Conservation (phyloP, 2,113 vertebrate genomes). For the Andinoacara biseriatus region DNA sequence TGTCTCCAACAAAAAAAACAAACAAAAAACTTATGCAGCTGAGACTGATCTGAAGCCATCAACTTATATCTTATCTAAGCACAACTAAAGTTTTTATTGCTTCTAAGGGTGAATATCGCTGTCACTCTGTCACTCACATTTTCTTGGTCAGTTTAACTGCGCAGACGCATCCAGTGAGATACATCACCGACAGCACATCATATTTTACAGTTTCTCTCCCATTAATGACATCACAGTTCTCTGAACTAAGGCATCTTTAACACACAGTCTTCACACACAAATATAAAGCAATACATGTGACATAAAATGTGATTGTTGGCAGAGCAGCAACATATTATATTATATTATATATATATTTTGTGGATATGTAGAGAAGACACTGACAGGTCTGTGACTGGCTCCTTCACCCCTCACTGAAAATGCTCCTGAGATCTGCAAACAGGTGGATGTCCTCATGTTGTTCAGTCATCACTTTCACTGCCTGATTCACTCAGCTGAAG, state of each 20-base stretch:
- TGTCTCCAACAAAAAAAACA: not conserved
- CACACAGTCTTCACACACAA: not conserved
- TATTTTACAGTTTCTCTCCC: not conserved
- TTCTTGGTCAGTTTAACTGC: constrained; percentile 14
- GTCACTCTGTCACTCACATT: not conserved
- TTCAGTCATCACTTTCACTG: constrained; percentile 94
- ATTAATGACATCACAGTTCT: not conserved
- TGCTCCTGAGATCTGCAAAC: not conserved
- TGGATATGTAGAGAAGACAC: constrained; percentile 17
- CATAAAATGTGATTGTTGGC: constrained; percentile 14
- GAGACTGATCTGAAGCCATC: not conserved
- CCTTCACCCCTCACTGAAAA: not conserved
- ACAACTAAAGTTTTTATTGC: constrained; percentile 9
- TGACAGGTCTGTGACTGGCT: constrained; percentile 5
- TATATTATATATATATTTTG: not conserved
- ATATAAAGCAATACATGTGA: not conserved
- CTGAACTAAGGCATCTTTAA: constrained; percentile 22
- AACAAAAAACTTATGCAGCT: constrained; percentile 1
- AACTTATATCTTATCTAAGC: constrained; percentile 17
- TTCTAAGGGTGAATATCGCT: not conserved
- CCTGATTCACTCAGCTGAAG: constrained; percentile 97
- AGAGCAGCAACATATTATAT: constrained; percentile 21
- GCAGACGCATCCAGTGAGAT: constrained; percentile 4
- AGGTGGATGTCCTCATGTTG: not conserved
- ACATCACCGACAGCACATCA: not conserved